phyloP scores from a whole-genome alignment of 2,888 invertebrate species.

The Ferdinandea cuprea region DNA sequence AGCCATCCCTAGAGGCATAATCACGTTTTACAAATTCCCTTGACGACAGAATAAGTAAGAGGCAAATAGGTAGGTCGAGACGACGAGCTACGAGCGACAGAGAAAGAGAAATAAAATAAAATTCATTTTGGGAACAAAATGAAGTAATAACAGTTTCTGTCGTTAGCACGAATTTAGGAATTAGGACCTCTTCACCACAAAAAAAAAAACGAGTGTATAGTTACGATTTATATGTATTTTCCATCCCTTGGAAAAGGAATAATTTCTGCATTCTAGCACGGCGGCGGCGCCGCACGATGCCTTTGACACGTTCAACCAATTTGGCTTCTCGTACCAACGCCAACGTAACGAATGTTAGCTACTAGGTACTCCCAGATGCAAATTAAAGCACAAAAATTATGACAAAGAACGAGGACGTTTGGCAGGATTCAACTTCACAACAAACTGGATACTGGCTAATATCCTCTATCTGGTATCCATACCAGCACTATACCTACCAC shows the following conservation, averaged over 20 bases:
- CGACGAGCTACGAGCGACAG: not conserved
- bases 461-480: slow-evolving; percentile 9
- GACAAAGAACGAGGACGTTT: slow-evolving; percentile 52
- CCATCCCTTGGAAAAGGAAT: slow-evolving; percentile 14
- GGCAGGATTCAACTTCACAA: slow-evolving; percentile 60
- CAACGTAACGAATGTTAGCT: slow-evolving; percentile 11
- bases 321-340: slow-evolving; percentile 37
- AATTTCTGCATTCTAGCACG: slow-evolving; percentile 20
- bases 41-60: not conserved
- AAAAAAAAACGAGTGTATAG: slow-evolving; percentile 25
- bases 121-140: slow-evolving; percentile 41
- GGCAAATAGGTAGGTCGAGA: no score
- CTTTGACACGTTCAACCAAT: slow-evolving; percentile 71
- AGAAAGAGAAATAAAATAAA: slow-evolving; percentile 1
- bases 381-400: slow-evolving; percentile 69
- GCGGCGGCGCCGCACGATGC: slow-evolving; percentile 21
- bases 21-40: slow-evolving; percentile 54
- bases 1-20: slow-evolving; percentile 46
- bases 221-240: slow-evolving; percentile 46
- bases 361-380: slow-evolving; percentile 53
- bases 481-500: not conserved
- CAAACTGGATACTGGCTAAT: slow-evolving; percentile 48
- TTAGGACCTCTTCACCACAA: slow-evolving; percentile 64
- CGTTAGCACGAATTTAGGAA: slow-evolving; percentile 65
- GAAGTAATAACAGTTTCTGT: slow-evolving; percentile 72